Percentiles rank a stretch among this genome's conserved stretches.
These are phyloP conservation scores for Platypus cylindrus DNA, from an alignment of 2,888 invertebrate genomes.

Conservation along the genomic window DNA sequence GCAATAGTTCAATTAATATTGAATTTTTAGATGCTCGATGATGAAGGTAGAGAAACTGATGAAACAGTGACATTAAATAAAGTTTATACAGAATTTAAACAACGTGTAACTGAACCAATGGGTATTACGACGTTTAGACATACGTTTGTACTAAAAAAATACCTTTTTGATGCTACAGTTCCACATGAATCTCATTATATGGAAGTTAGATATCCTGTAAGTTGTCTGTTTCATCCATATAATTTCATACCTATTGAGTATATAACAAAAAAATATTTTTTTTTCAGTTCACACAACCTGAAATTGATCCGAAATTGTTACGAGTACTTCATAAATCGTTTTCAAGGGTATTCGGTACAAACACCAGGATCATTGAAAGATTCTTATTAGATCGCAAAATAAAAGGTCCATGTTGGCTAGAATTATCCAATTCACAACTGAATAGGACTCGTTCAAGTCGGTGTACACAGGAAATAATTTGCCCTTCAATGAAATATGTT, in stretches of 20 bases:
- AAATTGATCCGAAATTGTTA: slow-evolving; percentile 7
- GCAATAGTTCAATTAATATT: slow-evolving; percentile 1
- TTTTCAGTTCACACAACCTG: slow-evolving; percentile 26
- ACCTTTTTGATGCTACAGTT: slow-evolving; percentile 75
- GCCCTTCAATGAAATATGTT: slow-evolving; percentile 30
- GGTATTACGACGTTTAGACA: slow-evolving; percentile 71
- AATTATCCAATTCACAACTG: slow-evolving; percentile 55
- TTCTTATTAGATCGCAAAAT: slow-evolving; percentile 82
- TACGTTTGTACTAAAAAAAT: slow-evolving; percentile 65
- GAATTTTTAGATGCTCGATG: slow-evolving; percentile 35
- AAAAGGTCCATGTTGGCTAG: slow-evolving; percentile 95
- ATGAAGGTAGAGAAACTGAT: slow-evolving; percentile 42
- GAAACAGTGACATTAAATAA: slow-evolving; percentile 62
- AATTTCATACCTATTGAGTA: neutral
- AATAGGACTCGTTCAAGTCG: slow-evolving; percentile 64
- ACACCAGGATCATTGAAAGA: slow-evolving; percentile 75
- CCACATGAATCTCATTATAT: slow-evolving; percentile 80
- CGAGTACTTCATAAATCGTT: slow-evolving; percentile 43
- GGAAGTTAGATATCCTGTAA: slow-evolving; percentile 79
- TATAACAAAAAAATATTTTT: slow-evolving; percentile 1
- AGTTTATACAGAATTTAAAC: slow-evolving; percentile 82
- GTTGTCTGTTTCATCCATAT: no score
- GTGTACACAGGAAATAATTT: slow-evolving; percentile 71
- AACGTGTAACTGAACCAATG: slow-evolving; percentile 52
- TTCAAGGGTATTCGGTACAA: slow-evolving; percentile 80